phyloP scores from a whole-genome alignment of 1,140 invertebrate genomes.

The Globodera ellingtonae region DNA sequence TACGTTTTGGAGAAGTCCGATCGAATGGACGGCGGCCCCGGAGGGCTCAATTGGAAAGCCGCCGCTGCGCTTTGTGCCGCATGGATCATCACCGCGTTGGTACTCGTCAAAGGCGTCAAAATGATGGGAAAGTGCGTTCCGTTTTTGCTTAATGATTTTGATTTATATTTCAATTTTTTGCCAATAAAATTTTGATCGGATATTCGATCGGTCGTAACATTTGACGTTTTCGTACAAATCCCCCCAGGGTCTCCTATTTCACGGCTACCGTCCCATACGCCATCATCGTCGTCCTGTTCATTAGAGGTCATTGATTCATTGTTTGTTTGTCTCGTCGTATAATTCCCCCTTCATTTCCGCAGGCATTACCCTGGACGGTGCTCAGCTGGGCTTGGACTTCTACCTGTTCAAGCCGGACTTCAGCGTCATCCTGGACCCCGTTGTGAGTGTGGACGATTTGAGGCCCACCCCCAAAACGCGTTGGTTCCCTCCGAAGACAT shows the following conservation, averaged over 20 bases:
- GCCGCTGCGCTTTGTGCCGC: constrained; percentile 40
- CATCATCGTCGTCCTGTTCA: constrained; percentile 51
- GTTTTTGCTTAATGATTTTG: too few relatives aligned
- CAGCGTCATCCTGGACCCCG: constrained; percentile 30
- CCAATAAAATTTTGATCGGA: background rate
- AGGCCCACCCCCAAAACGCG: background rate
- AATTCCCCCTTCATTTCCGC: background rate
- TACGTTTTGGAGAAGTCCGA: constrained; percentile 52
- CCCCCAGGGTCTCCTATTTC: constrained; percentile 25
- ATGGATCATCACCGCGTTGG: constrained; percentile 47
- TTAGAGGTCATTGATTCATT: constrained; percentile 25
- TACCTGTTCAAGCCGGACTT: constrained; percentile 53
- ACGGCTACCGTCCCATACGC: constrained; percentile 51
- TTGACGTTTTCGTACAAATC: too few relatives aligned
- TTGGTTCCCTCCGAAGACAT: constrained; percentile 44
- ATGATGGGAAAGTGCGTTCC: constrained; percentile 44
- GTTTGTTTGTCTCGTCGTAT: background rate
- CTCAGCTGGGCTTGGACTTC: constrained; percentile 42
- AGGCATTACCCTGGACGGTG: constrained; percentile 47
- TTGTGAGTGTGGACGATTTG: background rate
- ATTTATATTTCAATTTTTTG: background rate
- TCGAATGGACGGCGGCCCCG: constrained; percentile 39
- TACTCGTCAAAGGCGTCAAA: constrained; percentile 50
- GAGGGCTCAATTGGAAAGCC: constrained; percentile 52
- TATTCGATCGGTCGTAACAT: too few relatives aligned